These are phyloP conservation scores for Blastobasis lacticolella DNA, from an alignment of 2,888 invertebrate genomes.

Conservation along the genomic window DNA sequence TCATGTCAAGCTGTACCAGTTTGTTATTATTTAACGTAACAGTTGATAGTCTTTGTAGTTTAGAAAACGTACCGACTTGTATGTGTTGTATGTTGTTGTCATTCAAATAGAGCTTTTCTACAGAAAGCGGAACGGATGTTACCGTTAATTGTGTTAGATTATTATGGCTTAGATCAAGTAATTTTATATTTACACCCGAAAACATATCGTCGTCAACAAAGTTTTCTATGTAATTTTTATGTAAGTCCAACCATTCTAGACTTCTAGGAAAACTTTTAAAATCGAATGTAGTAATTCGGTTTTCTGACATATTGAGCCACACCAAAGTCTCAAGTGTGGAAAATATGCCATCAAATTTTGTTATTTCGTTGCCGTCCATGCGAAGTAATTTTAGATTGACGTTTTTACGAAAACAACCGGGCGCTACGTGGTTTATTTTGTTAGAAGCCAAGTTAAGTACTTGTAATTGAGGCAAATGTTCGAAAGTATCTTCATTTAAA, in stretches of 20 bases:
- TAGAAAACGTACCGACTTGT: slow-evolving; percentile 80
- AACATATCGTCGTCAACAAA: slow-evolving; percentile 74
- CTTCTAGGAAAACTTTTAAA: slow-evolving; percentile 83
- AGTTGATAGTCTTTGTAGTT: slow-evolving; percentile 79
- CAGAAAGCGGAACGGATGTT: slow-evolving; percentile 80
- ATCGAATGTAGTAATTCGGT: slow-evolving; percentile 83
- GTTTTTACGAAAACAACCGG: slow-evolving; percentile 83
- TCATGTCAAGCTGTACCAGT: slow-evolving; percentile 81
- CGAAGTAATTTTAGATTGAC: slow-evolving; percentile 81
- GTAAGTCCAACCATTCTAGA: slow-evolving; percentile 86
- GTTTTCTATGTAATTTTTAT: slow-evolving; percentile 81
- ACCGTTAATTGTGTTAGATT: slow-evolving; percentile 79
- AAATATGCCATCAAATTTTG: slow-evolving; percentile 80
- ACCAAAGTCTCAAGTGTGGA: slow-evolving; percentile 80
- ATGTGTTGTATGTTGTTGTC: slow-evolving; percentile 82
- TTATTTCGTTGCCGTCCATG: slow-evolving; percentile 86
- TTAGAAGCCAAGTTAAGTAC: slow-evolving; percentile 88
- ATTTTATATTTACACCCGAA: slow-evolving; percentile 76
- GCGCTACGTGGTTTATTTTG: slow-evolving; percentile 81
- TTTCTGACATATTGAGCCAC: slow-evolving; percentile 87
- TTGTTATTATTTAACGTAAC: slow-evolving; percentile 85
- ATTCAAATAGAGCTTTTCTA: slow-evolving; percentile 82
- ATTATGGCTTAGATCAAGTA: slow-evolving; percentile 84
- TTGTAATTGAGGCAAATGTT: slow-evolving; percentile 81
- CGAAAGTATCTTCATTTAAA: slow-evolving; percentile 83